Base-by-base conservation (phyloP, 2,113 vertebrate genomes). In the Siphamia tubifer region DNA sequence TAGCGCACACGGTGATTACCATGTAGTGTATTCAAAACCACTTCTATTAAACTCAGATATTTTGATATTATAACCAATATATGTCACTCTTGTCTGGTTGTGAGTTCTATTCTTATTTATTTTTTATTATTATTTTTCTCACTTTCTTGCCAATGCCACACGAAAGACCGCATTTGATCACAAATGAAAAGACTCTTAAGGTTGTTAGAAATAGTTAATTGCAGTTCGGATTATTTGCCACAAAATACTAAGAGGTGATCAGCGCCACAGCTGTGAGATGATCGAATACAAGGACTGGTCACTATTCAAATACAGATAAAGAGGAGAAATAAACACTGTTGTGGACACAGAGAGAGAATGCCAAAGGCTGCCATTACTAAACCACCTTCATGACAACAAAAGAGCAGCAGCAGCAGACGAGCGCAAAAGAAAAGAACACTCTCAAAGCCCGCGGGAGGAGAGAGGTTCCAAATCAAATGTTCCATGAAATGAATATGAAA, bases 401-500 rank as follows among this genome's bases (percentile, higher is more conserved):
- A 83, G 85, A 81, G 74, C 81, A 79, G 65, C 56, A 21, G 16
- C 44, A 23, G 56, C 63, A 54, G 45, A 63, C 67, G 60, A 77
- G 73, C 73, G 36, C 4, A 40, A 49, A 68, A 52, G 71, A 73
- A 81, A 74, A 68, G 75, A 82, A 81, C 21, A 44, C 64, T 57
- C 42, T 77, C 42, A 32, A 82, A 74, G 47, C 74, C 67, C 68
- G 79, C 27, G 62, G 54, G 61, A 85, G 80, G 79, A 77, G 81
- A 78, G 49, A 61, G 75, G 51, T 69, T 82, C 60, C 53, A 76
- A 90, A 86, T 89, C 80, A 90, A 92, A 91, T 88, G 85, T 90
- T 87, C 82, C 88, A 88, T 90, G 77, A 90, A 91, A 92, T 88
- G 74, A 88, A 87, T 91, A 89, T 86, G 82, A 87, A 87, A 91